Conservation (phyloP, 2,888 invertebrate genomes). For the Cenopis cana region DNA sequence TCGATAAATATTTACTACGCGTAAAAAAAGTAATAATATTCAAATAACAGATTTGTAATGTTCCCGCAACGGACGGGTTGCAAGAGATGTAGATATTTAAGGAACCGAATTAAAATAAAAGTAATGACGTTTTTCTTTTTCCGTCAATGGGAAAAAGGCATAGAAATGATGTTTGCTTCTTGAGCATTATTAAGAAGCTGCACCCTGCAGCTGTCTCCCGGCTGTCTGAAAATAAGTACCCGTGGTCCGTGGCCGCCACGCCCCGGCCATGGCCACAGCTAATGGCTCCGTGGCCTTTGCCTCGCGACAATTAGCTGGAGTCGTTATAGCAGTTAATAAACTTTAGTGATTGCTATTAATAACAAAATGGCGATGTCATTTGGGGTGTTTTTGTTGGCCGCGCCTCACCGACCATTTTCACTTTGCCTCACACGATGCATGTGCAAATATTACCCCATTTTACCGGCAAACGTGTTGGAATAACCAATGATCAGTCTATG, state of each 20-base stretch:
- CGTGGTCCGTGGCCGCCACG: neutral
- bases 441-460: too few species aligned
- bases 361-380: slow-evolving; percentile 15
- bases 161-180: too few species aligned
- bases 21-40: too few species aligned
- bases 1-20: too few species aligned
- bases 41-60: too few species aligned
- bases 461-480: too few species aligned
- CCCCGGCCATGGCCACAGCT: slow-evolving; percentile 15
- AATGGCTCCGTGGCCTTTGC: slow-evolving; percentile 12
- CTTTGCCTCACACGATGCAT: too few species aligned
- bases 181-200: neutral
- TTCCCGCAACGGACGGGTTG: too few species aligned
- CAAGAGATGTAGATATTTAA: too few species aligned
- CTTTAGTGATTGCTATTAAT: slow-evolving; percentile 24
- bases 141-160: too few species aligned
- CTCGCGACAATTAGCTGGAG: slow-evolving; percentile 15
- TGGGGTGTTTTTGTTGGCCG: slow-evolving; percentile 6
- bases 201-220: slow-evolving; percentile 10
- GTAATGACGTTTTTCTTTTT: too few species aligned
- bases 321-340: slow-evolving; percentile 28
- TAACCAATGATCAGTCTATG: neutral
- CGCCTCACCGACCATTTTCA: neutral
- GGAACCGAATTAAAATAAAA: too few species aligned
- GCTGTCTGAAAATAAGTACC: slow-evolving; percentile 6